These are phyloP conservation scores for Indicator maculatus DNA, from an alignment of 2,113 vertebrate genomes.

Conservation along the genomic window DNA sequence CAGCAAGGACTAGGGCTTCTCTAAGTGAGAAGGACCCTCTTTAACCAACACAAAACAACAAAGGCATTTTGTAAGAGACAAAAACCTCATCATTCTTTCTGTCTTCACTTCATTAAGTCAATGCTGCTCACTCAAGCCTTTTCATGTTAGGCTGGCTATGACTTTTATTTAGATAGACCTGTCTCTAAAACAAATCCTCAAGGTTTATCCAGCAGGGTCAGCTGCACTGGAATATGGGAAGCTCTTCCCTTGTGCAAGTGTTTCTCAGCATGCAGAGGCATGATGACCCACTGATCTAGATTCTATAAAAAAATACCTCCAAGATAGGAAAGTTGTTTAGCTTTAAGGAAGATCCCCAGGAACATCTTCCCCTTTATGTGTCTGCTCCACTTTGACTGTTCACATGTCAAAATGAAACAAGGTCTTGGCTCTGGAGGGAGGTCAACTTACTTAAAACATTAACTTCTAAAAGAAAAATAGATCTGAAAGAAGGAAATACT, in stretches of 20 bases:
- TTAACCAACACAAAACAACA: not conserved
- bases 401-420: not conserved
- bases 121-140: not conserved
- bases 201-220: not conserved
- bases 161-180: not conserved
- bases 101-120: slow-evolving; percentile 1
- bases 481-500: not conserved
- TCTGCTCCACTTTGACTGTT: not conserved
- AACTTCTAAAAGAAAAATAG: not conserved
- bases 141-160: not conserved
- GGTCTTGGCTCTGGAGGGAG: not conserved
- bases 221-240: not conserved
- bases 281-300: not conserved
- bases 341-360: not conserved
- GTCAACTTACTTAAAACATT: not conserved
- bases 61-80: not conserved
- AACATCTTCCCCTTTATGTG: not conserved
- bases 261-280: not conserved
- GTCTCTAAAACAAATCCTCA: not conserved
- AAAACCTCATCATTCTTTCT: not conserved
- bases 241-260: not conserved
- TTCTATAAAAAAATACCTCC: not conserved
- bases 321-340: not conserved
- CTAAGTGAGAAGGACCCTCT: not conserved
- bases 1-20: not conserved